Evolutionary conservation across 2,797 vertebrate genomes (phyloP).

Genomic region (Lepidocolaptes lacrymiger): DNA sequence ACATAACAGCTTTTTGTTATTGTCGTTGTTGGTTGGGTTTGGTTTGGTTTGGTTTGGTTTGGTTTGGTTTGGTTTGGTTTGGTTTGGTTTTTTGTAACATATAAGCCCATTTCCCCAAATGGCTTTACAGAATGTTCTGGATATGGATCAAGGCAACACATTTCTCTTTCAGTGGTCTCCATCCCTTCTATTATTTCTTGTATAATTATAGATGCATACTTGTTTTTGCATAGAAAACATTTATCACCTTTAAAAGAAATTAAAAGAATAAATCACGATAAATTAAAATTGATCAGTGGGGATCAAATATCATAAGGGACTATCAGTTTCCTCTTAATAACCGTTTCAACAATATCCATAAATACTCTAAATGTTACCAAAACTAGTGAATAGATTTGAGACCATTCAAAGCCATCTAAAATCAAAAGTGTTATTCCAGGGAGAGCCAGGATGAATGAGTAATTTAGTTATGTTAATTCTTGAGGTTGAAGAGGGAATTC

Average conservation of each 20-base stretch:
- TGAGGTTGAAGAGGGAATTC: not conserved
- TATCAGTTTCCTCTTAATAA: not conserved
- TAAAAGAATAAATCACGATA: not conserved
- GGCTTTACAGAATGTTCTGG: not conserved
- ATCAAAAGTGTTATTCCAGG: not conserved
- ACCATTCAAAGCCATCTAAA: not conserved
- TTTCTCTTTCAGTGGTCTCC: not conserved
- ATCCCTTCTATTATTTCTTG: not conserved
- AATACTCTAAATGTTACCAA: not conserved
- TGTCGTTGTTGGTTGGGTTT: too few species aligned
- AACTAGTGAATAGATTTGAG: not conserved
- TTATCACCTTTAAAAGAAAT: not conserved
- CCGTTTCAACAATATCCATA: not conserved
- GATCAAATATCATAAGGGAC: not conserved
- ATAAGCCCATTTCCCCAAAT: not conserved
- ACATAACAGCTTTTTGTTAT: not conserved
- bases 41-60: too few species aligned
- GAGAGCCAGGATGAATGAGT: not conserved
- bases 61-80: too few species aligned
- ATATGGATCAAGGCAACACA: not conserved
- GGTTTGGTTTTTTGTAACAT: not conserved
- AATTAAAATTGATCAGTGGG: not conserved
- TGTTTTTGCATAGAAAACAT: not conserved
- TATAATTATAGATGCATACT: not conserved
- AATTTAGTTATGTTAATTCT: not conserved